Conservation (phyloP, 2,888 invertebrate species). For the Euzophera pinguis region DNA sequence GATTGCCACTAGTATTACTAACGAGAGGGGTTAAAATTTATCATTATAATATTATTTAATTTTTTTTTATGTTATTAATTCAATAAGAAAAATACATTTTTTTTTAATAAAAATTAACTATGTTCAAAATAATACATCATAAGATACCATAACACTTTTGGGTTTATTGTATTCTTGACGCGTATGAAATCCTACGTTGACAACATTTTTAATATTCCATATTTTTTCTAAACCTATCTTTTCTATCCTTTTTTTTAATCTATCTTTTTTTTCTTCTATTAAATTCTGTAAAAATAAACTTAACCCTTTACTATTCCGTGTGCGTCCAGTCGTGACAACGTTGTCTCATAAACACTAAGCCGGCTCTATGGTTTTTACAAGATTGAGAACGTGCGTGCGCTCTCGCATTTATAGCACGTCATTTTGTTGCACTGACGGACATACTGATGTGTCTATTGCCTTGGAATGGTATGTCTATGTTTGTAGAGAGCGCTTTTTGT, state of each 20-base stretch:
- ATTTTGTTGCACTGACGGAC: not conserved
- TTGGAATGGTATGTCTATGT: not conserved
- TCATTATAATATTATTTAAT: too few species aligned
- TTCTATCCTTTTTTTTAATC: not conserved
- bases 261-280: not conserved
- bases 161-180: too few species aligned
- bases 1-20: too few species aligned
- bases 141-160: too few species aligned
- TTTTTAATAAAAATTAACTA: too few species aligned
- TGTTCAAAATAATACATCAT: too few species aligned
- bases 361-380: conserved; percentile 5
- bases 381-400: conserved; percentile 4
- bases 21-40: too few species aligned
- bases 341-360: conserved; percentile 6
- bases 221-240: not conserved
- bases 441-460: conserved; percentile 7
- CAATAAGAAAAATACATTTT: too few species aligned
- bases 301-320: conserved; percentile 1
- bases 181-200: too few species aligned
- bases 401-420: conserved; percentile 7
- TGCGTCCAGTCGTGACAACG: conserved; percentile 7
- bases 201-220: too few species aligned
- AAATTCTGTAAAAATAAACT: not conserved
- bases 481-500: not conserved
- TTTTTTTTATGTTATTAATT: too few species aligned